These are phyloP conservation scores for Odontamblyopus rebecca DNA, from an alignment of 2,797 vertebrate species.

Conservation along the genomic window DNA sequence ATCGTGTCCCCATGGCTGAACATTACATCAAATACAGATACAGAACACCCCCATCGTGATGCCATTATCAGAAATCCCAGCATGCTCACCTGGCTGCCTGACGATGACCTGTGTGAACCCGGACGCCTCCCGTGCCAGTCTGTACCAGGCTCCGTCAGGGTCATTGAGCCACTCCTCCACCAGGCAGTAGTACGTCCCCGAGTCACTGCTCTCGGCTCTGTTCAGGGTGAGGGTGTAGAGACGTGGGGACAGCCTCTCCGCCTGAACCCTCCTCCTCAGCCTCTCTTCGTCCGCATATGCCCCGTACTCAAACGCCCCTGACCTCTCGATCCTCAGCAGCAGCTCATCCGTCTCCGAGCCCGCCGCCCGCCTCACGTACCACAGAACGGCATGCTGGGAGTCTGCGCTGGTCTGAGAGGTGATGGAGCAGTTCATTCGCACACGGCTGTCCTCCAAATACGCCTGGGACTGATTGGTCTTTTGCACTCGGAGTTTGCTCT, in stretches of 20 bases:
- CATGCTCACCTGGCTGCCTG: slow-evolving; percentile 85
- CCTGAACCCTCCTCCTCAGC: slow-evolving; percentile 86
- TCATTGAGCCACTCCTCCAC: slow-evolving; percentile 97
- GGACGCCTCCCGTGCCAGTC: slow-evolving; percentile 87
- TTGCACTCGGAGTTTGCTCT: slow-evolving; percentile 89
- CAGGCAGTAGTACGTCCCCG: slow-evolving; percentile 94
- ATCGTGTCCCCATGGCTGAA: too few species aligned
- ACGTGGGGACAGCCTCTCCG: slow-evolving; percentile 79
- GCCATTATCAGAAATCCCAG: background rate
- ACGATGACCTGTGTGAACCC: slow-evolving; percentile 89
- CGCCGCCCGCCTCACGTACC: slow-evolving; percentile 87
- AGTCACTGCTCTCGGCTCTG: slow-evolving; percentile 88
- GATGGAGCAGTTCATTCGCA: slow-evolving; percentile 90
- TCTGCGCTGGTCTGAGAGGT: slow-evolving; percentile 87
- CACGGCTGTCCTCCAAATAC: slow-evolving; percentile 88
- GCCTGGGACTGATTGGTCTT: slow-evolving; percentile 89
- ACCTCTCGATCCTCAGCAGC: slow-evolving; percentile 89
- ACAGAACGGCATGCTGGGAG: slow-evolving; percentile 90
- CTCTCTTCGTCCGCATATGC: slow-evolving; percentile 91
- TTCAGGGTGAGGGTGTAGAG: slow-evolving; percentile 86
- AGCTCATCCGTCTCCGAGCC: slow-evolving; percentile 89
- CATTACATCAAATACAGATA: too few species aligned
- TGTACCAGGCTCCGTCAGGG: slow-evolving; percentile 94
- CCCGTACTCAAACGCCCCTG: slow-evolving; percentile 87
- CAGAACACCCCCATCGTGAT: too few species aligned